These are phyloP conservation scores for Callorhinus ursinus DNA, from an alignment of 2,113 vertebrate genomes.

Conservation along the genomic window DNA sequence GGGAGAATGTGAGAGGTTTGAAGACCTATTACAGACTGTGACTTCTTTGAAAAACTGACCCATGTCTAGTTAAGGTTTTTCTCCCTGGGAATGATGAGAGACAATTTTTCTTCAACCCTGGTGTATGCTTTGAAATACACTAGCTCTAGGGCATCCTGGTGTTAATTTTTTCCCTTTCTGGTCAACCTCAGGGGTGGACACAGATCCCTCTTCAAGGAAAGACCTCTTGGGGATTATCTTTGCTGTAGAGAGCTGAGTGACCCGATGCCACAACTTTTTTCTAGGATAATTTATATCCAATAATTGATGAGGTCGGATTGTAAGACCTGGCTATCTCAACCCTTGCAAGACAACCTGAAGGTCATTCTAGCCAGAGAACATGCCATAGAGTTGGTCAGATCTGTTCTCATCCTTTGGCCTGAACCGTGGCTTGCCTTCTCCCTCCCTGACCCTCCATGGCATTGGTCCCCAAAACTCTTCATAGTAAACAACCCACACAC, in stretches of 20 bases:
- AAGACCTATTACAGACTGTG: background rate
- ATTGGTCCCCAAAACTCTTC: background rate
- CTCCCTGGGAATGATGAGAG: background rate
- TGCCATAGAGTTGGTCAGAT: background rate
- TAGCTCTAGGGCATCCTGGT: background rate
- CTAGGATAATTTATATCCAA: background rate
- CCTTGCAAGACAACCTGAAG: background rate
- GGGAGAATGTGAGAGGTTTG: background rate
- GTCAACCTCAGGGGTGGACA: background rate
- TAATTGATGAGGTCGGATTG: rapidly evolving
- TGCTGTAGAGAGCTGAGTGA: background rate
- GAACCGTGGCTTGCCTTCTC: background rate
- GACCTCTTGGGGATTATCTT: background rate
- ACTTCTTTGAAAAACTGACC: background rate
- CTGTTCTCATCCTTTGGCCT: too few species aligned
- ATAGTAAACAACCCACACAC: background rate
- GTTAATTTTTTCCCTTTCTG: background rate
- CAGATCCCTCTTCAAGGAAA: background rate
- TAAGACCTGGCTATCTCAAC: background rate
- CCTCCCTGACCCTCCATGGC: background rate
- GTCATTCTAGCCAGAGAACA: background rate
- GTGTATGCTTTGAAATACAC: rapidly evolving
- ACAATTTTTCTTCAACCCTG: background rate
- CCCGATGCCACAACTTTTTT: too few species aligned
- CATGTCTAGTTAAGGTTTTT: background rate